These are phyloP conservation scores for Drosophila triauraria DNA, from an alignment of 1,140 invertebrate species.

Conservation along the genomic window DNA sequence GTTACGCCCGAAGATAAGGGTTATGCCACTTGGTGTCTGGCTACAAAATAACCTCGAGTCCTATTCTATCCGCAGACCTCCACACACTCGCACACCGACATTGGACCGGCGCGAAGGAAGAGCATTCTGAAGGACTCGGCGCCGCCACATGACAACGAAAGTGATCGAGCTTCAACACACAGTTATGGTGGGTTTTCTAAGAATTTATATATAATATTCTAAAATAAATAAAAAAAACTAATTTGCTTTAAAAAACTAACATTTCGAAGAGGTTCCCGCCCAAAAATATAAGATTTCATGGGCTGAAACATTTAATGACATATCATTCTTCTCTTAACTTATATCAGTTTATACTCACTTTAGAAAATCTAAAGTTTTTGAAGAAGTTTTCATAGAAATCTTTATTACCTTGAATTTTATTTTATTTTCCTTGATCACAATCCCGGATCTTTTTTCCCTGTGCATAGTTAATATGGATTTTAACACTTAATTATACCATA, in stretches of 20 bases:
- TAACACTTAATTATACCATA: background rate
- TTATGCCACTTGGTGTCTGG: too few relatives aligned
- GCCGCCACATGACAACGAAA: slow-evolving; percentile 75
- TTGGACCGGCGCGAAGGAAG: slow-evolving; percentile 87
- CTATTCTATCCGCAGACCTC: slow-evolving; percentile 61
- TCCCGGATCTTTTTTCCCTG: too few relatives aligned
- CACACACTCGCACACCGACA: slow-evolving; percentile 77
- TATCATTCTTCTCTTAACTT: background rate
- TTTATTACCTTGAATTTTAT: background rate
- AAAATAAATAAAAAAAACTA: background rate
- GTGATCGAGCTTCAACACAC: slow-evolving; percentile 73
- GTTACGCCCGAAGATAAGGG: slow-evolving; percentile 17
- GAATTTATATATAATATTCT: background rate
- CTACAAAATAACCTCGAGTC: background rate
- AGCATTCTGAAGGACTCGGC: slow-evolving; percentile 88
- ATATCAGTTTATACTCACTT: background rate
- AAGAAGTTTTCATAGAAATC: background rate
- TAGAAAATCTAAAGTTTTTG: background rate
- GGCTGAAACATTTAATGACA: background rate
- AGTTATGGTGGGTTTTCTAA: slow-evolving; percentile 68
- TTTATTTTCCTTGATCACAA: too few relatives aligned
- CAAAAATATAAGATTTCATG: too few relatives aligned
- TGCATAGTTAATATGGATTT: background rate
- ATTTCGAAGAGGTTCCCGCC: background rate
- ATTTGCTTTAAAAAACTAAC: background rate